These are phyloP conservation scores for Allolobophora icterica DNA, from an alignment of 2,888 invertebrate species.

Conservation along the genomic window DNA sequence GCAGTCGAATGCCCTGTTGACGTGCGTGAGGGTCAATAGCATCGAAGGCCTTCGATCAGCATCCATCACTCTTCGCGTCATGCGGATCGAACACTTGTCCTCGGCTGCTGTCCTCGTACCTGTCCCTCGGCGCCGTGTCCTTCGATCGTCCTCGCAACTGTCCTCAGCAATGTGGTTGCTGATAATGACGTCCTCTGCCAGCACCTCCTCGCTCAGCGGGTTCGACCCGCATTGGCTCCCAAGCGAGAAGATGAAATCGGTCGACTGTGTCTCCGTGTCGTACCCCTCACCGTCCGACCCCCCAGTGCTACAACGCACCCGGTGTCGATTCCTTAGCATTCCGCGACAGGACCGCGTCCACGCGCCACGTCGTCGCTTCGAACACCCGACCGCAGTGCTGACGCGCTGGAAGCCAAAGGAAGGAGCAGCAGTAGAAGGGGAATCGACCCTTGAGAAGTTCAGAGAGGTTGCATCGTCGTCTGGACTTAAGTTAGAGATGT, in stretches of 20 bases:
- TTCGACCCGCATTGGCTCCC: constrained; percentile 2
- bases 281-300: constrained; percentile 18
- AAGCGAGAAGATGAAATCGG: constrained; percentile 25
- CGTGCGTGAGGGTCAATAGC: constrained; percentile 27
- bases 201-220: background rate
- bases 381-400: background rate
- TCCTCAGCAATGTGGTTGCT: background rate
- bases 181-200: background rate
- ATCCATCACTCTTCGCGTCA: background rate
- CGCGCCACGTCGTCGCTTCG: background rate
- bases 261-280: constrained; percentile 25
- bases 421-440: background rate
- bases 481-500: background rate
- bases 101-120: background rate
- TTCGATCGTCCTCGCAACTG: background rate
- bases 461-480: background rate
- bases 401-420: constrained; percentile 21
- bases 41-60: background rate
- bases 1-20: constrained; percentile 31
- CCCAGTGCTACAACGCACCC: background rate
- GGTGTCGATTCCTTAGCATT: background rate
- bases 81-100: background rate
- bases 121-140: background rate
- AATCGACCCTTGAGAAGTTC: background rate
- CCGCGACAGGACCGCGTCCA: background rate